Evolutionary conservation across 2,888 invertebrate species (phyloP).

Genomic region (Drosophila acutilabella): DNA sequence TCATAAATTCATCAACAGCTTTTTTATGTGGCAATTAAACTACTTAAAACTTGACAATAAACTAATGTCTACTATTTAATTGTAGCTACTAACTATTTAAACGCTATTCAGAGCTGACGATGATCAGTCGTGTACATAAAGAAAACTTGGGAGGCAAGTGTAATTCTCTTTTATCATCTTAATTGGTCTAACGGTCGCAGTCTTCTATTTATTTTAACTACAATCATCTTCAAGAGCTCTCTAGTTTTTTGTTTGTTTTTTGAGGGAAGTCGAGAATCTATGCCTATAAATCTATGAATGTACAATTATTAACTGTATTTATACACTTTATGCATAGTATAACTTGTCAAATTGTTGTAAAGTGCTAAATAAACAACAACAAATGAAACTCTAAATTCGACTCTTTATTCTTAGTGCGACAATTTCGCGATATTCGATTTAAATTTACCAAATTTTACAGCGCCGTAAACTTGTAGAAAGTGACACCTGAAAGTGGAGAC

Average conservation of each 20-base stretch:
- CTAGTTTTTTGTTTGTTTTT: slow-evolving; percentile 15
- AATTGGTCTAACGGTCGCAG: slow-evolving; percentile 36
- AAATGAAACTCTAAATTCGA: not conserved
- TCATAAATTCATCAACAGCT: not conserved
- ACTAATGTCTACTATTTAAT: slow-evolving; percentile 30
- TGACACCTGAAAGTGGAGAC: slow-evolving; percentile 65
- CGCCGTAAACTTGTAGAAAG: slow-evolving; percentile 78
- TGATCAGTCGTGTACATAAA: slow-evolving; percentile 6
- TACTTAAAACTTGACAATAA: slow-evolving; percentile 60
- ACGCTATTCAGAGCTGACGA: not conserved
- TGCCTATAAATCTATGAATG: slow-evolving; percentile 66
- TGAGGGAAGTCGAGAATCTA: slow-evolving; percentile 44
- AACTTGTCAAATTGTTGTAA: slow-evolving; percentile 36
- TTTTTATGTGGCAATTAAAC: slow-evolving; percentile 9
- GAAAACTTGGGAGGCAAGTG: slow-evolving; percentile 1
- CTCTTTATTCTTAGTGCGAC: slow-evolving; percentile 1
- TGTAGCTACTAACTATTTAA: slow-evolving; percentile 44
- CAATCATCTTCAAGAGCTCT: slow-evolving; percentile 26
- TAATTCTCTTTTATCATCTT: slow-evolving; percentile 11
- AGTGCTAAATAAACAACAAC: slow-evolving; percentile 49
- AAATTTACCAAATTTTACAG: slow-evolving; percentile 32
- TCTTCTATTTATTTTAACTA: slow-evolving; percentile 12
- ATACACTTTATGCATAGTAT: slow-evolving; percentile 39
- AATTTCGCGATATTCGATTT: slow-evolving; percentile 1
- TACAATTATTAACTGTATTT: slow-evolving; percentile 59